phyloP scores from a whole-genome alignment of 1,140 invertebrate species.

The Drosophila yakuba region DNA sequence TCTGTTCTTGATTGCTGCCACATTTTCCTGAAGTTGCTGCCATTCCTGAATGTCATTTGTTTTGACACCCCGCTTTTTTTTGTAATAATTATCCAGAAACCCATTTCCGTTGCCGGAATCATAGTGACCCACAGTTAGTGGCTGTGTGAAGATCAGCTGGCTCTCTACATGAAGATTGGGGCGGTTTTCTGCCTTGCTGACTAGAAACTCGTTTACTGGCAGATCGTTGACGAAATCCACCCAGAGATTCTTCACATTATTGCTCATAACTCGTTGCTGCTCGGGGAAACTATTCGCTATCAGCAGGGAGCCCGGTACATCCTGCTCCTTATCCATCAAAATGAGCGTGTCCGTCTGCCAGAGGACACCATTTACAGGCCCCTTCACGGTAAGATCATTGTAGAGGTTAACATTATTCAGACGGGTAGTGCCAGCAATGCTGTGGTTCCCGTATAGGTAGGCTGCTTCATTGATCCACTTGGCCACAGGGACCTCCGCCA shows the following conservation, averaged over 20 bases:
- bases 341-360: conserved; percentile 58
- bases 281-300: conserved; percentile 55
- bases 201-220: conserved; percentile 57
- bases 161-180: conserved; percentile 64
- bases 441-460: conserved; percentile 77
- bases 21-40: conserved; percentile 37
- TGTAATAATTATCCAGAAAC: conserved; percentile 7
- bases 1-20: conserved; percentile 53
- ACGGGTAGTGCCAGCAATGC: conserved; percentile 53
- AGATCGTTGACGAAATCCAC: conserved; percentile 66
- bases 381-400: conserved; percentile 65
- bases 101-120: conserved; percentile 32
- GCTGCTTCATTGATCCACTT: conserved; percentile 84
- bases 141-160: conserved; percentile 64
- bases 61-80: conserved; percentile 38
- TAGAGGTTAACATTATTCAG: conserved; percentile 70
- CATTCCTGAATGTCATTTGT: conserved; percentile 28
- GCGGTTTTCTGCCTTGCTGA: conserved; percentile 60
- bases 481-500: conserved; percentile 83
- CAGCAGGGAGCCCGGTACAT: conserved; percentile 49
- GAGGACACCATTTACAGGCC: conserved; percentile 59
- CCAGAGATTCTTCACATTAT: conserved; percentile 70
- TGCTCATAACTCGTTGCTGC: conserved; percentile 54
- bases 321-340: conserved; percentile 57
- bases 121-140: conserved; percentile 59